These are phyloP conservation scores for Fratercula arctica DNA, from an alignment of 2,797 vertebrate species.

Conservation along the genomic window DNA sequence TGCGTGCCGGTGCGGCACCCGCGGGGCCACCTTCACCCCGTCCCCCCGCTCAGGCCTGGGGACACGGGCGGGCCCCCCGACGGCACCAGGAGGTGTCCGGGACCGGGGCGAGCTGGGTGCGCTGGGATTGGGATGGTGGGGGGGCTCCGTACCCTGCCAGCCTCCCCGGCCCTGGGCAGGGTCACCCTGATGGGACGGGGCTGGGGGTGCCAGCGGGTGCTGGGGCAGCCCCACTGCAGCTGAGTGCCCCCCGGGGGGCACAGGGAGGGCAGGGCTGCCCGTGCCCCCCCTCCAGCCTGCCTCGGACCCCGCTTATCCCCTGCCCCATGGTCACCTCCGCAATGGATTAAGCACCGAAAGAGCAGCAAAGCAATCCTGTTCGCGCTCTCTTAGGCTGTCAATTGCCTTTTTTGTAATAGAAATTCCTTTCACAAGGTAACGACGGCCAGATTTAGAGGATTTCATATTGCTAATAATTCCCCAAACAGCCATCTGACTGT, in stretches of 20 bases:
- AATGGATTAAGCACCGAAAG: not conserved
- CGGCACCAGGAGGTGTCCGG: not conserved
- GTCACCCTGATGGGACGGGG: not conserved
- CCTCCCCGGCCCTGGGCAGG: rapidly evolving
- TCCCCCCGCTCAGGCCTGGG: not conserved
- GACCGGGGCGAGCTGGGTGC: rapidly evolving
- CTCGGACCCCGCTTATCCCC: rapidly evolving
- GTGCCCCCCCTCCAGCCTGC: not conserved
- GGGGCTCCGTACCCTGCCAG: not conserved
- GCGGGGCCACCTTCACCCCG: not conserved
- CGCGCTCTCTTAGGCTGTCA: conserved; percentile 19
- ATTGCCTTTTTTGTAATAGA: conserved; percentile 64
- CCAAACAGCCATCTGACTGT: conserved; percentile 69
- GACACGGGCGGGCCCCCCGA: not conserved
- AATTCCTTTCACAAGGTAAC: conserved; percentile 76
- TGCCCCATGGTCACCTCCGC: not conserved
- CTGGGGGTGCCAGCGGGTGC: not conserved
- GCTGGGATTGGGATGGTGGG: rapidly evolving
- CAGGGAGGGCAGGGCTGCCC: not conserved
- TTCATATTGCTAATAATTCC: conserved; percentile 74
- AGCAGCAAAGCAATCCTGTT: not conserved
- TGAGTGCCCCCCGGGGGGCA: rapidly evolving
- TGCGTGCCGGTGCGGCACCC: not conserved
- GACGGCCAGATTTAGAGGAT: conserved; percentile 73
- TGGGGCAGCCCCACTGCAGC: rapidly evolving